Evolutionary conservation across 2,888 invertebrate species (phyloP).

Genomic region (Boloria euphrosyne): DNA sequence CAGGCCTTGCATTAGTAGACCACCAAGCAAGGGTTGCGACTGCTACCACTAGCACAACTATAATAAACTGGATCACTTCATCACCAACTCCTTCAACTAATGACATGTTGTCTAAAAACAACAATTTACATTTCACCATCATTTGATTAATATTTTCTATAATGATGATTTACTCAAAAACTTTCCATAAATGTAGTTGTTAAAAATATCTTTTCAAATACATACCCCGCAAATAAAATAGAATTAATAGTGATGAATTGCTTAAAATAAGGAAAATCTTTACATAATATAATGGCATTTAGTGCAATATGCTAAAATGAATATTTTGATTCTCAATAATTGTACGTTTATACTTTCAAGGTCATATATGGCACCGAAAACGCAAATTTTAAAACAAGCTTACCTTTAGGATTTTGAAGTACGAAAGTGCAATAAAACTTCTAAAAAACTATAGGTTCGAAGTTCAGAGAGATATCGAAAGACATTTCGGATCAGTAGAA

Average conservation of each 20-base stretch:
- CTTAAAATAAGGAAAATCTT: no score
- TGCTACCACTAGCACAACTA: slow-evolving; percentile 78
- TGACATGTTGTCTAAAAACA: slow-evolving; percentile 79
- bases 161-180: no score
- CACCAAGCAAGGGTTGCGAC: slow-evolving; percentile 89
- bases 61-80: slow-evolving; percentile 89
- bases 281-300: neutral
- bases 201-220: no score
- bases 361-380: slow-evolving; percentile 32
- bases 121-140: neutral
- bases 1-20: slow-evolving; percentile 87
- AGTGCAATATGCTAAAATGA: neutral
- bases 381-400: slow-evolving; percentile 21
- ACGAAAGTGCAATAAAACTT: slow-evolving; percentile 11
- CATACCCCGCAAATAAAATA: no score
- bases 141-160: no score
- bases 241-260: no score
- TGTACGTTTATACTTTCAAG: slow-evolving; percentile 26
- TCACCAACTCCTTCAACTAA: slow-evolving; percentile 92
- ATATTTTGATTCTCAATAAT: slow-evolving; percentile 12
- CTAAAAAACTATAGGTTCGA: slow-evolving; percentile 35
- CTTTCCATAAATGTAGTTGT: no score
- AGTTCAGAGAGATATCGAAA: slow-evolving; percentile 45
- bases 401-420: slow-evolving; percentile 23
- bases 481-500: slow-evolving; percentile 48